Evolutionary conservation across 2,797 vertebrate species (phyloP).

Genomic region (Momotus momota): DNA sequence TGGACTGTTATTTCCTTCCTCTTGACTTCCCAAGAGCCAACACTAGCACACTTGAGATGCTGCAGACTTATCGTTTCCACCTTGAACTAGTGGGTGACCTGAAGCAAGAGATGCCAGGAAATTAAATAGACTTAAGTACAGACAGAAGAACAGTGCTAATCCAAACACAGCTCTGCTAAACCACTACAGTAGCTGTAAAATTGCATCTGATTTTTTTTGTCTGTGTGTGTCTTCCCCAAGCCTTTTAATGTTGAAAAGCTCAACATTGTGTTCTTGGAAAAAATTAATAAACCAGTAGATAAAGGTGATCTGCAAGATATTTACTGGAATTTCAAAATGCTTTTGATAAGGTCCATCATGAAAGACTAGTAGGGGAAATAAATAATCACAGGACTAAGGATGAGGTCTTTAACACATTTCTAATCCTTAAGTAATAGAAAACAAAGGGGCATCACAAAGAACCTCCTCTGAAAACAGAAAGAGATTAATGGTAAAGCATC

Average conservation of each 20-base stretch:
- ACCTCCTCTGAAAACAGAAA: constrained; percentile 26
- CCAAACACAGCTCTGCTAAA: constrained; percentile 27
- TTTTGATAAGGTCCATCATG: constrained; percentile 60
- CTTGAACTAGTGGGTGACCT: constrained; percentile 78
- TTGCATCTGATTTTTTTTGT: background rate
- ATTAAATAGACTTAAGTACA: constrained; percentile 70
- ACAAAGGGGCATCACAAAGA: constrained; percentile 22
- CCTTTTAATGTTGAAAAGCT: constrained; percentile 61
- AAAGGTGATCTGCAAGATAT: constrained; percentile 58
- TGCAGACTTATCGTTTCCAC: constrained; percentile 81
- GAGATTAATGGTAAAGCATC: constrained; percentile 38
- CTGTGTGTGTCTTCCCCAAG: background rate
- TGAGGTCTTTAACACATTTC: background rate
- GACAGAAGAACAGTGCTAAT: constrained; percentile 57
- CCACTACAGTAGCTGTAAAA: constrained; percentile 53
- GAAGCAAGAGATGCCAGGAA: constrained; percentile 73
- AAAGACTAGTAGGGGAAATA: constrained; percentile 65
- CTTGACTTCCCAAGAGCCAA: constrained; percentile 75
- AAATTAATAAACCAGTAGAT: constrained; percentile 63
- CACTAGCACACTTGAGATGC: constrained; percentile 74
- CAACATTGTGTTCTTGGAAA: constrained; percentile 61
- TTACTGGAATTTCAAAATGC: constrained; percentile 59
- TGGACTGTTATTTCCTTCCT: constrained; percentile 81
- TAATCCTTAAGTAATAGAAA: constrained; percentile 22
- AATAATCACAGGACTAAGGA: constrained; percentile 38